These are phyloP conservation scores for Sinonovacula constricta DNA, from an alignment of 1,140 invertebrate genomes.

Conservation along the genomic window DNA sequence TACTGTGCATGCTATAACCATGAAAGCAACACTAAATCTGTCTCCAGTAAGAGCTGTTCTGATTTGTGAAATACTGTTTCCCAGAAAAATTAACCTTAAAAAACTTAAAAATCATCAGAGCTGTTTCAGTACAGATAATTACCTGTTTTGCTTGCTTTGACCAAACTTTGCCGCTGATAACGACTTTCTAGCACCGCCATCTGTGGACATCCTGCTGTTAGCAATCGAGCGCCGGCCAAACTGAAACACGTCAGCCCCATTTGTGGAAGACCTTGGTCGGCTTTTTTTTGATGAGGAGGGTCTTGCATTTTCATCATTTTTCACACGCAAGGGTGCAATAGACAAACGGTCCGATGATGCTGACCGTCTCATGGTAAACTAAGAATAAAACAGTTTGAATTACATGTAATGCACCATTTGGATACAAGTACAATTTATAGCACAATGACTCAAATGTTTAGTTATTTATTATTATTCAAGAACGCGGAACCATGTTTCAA, in stretches of 20 bases:
- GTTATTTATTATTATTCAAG: too few relatives aligned
- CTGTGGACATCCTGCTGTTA: slow-evolving; percentile 8
- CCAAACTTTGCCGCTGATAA: slow-evolving; percentile 17
- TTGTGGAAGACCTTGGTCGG: not conserved
- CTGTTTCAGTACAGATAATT: not conserved
- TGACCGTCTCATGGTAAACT: slow-evolving; percentile 23
- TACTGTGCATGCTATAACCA: too few relatives aligned
- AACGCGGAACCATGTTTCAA: too few relatives aligned
- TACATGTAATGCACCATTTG: too few relatives aligned
- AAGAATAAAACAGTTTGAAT: too few relatives aligned
- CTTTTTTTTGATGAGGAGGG: not conserved
- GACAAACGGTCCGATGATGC: slow-evolving; percentile 32
- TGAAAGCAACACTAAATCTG: too few relatives aligned
- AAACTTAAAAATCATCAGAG: not conserved
- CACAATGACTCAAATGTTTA: too few relatives aligned
- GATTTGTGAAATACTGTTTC: not conserved
- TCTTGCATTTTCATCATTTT: slow-evolving; percentile 22
- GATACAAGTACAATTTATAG: too few relatives aligned
- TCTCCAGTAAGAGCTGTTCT: not conserved
- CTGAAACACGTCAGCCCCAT: not conserved
- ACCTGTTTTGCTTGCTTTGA: slow-evolving; percentile 14
- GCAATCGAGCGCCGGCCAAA: slow-evolving; percentile 5
- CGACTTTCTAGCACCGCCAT: not conserved
- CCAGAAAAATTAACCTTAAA: not conserved
- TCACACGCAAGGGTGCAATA: slow-evolving; percentile 25